Conservation (phyloP, 1,140 invertebrate genomes). For the Monomorium pharaonis region DNA sequence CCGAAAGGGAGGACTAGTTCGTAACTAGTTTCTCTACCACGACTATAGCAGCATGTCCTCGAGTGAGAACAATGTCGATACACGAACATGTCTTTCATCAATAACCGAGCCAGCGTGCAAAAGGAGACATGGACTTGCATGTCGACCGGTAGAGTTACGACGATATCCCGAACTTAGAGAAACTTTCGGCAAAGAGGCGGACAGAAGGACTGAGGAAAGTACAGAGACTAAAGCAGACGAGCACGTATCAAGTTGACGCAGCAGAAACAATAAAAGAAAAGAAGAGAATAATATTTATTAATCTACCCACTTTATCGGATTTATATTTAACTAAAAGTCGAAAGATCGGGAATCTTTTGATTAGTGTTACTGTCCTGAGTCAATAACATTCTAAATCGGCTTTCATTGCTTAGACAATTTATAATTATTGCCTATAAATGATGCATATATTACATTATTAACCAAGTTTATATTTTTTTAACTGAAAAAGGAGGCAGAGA, state of each 20-base stretch:
- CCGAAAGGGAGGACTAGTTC: constrained; percentile 75
- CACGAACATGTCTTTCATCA: constrained; percentile 58
- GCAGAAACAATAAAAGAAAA: constrained; percentile 42
- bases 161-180: constrained; percentile 72
- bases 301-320: neutral
- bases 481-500: neutral
- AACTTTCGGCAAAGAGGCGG: constrained; percentile 71
- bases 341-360: neutral
- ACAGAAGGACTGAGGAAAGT: constrained; percentile 48
- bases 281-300: neutral
- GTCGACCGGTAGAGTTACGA: constrained; percentile 65
- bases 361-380: neutral
- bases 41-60: constrained; percentile 61
- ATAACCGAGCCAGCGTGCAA: constrained; percentile 33
- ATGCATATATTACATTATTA: neutral
- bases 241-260: constrained; percentile 48
- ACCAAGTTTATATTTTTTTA: neutral
- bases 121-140: constrained; percentile 48
- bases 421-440: neutral
- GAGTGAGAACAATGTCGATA: constrained; percentile 68
- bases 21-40: constrained; percentile 78
- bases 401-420: neutral
- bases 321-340: neutral
- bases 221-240: constrained; percentile 2
- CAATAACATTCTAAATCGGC: neutral